phyloP scores from a whole-genome alignment of 1,140 invertebrate species.

The Drosophila neocordata region DNA sequence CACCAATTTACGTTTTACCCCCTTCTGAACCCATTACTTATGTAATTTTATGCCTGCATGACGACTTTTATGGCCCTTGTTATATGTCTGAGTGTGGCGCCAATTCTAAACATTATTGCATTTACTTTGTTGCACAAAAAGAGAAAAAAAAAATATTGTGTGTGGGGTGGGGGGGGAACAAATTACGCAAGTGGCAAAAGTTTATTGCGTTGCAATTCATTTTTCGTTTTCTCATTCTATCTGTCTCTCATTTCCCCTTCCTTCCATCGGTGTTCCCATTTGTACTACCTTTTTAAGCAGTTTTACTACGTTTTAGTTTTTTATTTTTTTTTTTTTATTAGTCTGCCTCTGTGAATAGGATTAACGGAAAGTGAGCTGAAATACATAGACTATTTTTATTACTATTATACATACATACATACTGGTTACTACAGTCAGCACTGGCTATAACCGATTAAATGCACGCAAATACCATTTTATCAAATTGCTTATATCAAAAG shows the following conservation, averaged over 20 bases:
- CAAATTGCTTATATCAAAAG: no score
- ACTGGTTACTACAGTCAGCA: no score
- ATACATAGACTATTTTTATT: no score
- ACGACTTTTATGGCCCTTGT: constrained; percentile 56
- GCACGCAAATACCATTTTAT: no score
- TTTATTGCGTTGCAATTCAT: constrained; percentile 75
- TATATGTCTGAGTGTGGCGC: constrained; percentile 51
- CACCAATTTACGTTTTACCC: background rate
- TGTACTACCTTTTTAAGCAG: constrained; percentile 34
- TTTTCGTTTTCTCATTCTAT: constrained; percentile 35
- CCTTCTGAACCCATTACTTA: constrained; percentile 19
- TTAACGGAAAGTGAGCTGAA: background rate
- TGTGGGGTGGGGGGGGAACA: background rate
- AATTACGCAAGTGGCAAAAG: constrained; percentile 65
- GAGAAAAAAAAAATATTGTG: constrained; percentile 8
- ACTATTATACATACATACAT: no score
- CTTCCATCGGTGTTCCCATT: background rate
- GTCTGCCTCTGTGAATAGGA: no score
- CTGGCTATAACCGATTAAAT: no score
- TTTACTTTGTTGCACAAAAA: constrained; percentile 57
- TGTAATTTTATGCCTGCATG: constrained; percentile 34
- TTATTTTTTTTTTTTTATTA: background rate
- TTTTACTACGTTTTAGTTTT: constrained; percentile 22
- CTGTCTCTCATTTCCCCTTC: no score
- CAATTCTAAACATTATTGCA: constrained; percentile 65